A percentile compares a stretch with the other conserved stretches of the same genome.
These are phyloP conservation scores for Petromus typicus DNA, from an alignment of 2,113 vertebrate genomes.

Conservation along the genomic window DNA sequence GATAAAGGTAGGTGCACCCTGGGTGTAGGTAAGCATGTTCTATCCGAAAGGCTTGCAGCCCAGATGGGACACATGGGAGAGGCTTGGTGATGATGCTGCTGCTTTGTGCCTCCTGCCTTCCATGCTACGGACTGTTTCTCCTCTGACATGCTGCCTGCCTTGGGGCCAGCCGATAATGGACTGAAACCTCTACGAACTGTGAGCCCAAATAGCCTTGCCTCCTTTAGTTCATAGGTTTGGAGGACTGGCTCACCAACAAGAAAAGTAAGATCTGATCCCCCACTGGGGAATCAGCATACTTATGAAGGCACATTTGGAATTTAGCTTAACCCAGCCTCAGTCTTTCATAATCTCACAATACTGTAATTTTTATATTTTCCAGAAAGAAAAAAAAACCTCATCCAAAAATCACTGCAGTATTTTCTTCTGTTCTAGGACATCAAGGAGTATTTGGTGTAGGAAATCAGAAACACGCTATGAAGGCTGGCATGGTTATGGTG, in stretches of 20 bases:
- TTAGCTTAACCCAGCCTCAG: neutral
- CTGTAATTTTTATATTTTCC: neutral
- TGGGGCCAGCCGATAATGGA: neutral
- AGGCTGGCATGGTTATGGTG: neutral
- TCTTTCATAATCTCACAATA: neutral
- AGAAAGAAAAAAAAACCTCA: neutral
- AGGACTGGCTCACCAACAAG: neutral
- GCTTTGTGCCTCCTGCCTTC: neutral
- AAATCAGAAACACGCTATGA: neutral
- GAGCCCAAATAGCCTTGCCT: neutral
- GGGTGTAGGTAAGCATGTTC: neutral
- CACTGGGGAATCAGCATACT: rapidly evolving
- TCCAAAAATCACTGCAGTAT: too few species aligned
- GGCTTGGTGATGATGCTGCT: neutral
- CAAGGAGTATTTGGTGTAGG: neutral
- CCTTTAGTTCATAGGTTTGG: neutral
- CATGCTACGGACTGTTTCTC: neutral
- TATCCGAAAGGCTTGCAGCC: neutral
- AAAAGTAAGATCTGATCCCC: neutral
- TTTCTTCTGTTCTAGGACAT: neutral
- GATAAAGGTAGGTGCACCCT: neutral
- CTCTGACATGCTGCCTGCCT: neutral
- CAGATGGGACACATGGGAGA: neutral
- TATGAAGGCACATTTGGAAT: neutral
- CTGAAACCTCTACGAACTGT: neutral